Base-by-base conservation (phyloP, 2,888 invertebrate species). In the Patella depressa region DNA sequence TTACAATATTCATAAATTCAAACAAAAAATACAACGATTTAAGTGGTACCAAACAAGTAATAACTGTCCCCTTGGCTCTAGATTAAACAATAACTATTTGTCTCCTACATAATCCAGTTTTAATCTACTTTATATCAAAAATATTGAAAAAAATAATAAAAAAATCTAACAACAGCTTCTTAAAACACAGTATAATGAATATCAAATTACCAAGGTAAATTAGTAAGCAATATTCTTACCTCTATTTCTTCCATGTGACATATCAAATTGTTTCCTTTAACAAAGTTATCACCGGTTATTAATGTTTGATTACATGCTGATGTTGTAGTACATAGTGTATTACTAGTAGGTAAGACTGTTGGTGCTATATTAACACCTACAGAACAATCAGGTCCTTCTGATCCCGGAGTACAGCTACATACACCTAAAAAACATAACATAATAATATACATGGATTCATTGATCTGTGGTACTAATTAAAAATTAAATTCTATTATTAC, bases 191-290 rank as follows among this genome's bases (percentile, higher is more conserved):
- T 7, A 45, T 45, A 45, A 9, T 45, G 45, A 45, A 45, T 45
- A 45, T 45, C 45, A 45, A 45, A 45, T 45, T 45, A 45, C 45
- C 9, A 45, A 45, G 9, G 1, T 0, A 45, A 45, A 45, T 45
- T 45, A 45, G 7, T 45, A 45, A 45, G 7, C 9, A 1, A 53
- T n/a, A n/a, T n/a, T 75, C 78, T 79, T 79, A 88, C 86, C 80
- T 81, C 71, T 14, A 87, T 81, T 45, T 82, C 81, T 71, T 83
- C 81, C n/a, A 85, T 76, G 71, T 87, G 85, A 78, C 88, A 88
- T n/a, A 79, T 79, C 12, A 79, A 53, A 1, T 53, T 34, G 17
- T 79, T 75, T 12, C 74, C 73, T 9, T 82, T 69, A 9, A 86
- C 76, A 75, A 88, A 86, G 53, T 85, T 78, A 7, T 79, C 77